Evolutionary conservation across 2,113 vertebrate species (phyloP).

Genomic region (Hemiscyllium ocellatum): DNA sequence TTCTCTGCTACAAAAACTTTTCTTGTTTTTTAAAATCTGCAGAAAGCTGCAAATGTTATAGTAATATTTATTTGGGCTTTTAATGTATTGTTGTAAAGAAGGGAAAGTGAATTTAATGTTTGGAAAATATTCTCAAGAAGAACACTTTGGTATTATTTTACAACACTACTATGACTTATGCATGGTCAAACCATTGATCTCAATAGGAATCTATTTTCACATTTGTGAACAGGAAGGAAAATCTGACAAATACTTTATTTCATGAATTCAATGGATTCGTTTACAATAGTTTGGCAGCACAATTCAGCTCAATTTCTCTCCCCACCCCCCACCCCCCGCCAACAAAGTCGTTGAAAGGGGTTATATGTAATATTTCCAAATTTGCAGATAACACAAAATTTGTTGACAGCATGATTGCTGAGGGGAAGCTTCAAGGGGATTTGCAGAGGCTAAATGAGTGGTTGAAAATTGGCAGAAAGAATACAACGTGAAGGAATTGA

Average conservation of each 20-base stretch:
- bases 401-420: too few relatives aligned
- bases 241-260: background rate
- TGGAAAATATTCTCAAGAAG: background rate
- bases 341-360: background rate
- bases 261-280: background rate
- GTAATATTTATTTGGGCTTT: background rate
- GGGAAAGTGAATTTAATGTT: too few relatives aligned
- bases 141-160: background rate
- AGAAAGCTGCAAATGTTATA: background rate
- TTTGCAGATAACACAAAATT: too few relatives aligned
- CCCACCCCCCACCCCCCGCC: background rate
- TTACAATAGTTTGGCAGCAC: background rate
- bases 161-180: too few relatives aligned
- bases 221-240: background rate
- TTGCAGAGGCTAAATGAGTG: too few relatives aligned
- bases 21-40: background rate
- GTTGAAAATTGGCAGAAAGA: too few relatives aligned
- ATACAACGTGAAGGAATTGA: too few relatives aligned
- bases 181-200: background rate
- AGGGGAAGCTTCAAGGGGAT: too few relatives aligned
- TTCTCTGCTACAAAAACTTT: background rate
- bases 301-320: background rate
- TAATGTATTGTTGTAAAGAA: background rate
- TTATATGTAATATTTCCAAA: too few relatives aligned
- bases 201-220: background rate